phyloP scores from a whole-genome alignment of 2,888 invertebrate genomes.

The Napeogenes sylphis region DNA sequence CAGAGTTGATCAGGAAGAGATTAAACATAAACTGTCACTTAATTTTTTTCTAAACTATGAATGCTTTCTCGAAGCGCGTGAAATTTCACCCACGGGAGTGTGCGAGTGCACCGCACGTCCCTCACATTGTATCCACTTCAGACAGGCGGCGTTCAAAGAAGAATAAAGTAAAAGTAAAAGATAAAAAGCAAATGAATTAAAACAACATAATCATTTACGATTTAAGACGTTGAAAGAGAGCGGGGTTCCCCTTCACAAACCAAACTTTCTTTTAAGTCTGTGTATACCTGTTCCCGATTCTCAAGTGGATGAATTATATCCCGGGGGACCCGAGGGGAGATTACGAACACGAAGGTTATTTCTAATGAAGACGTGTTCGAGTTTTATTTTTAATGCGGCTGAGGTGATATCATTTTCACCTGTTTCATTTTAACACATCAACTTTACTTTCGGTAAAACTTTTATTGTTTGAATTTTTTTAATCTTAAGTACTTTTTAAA shows the following conservation, averaged over 20 bases:
- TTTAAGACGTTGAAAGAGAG: constrained; percentile 65
- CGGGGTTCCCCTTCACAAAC: constrained; percentile 68
- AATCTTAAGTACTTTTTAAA: constrained; percentile 9
- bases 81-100: constrained; percentile 36
- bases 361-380: constrained; percentile 69
- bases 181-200: constrained; percentile 75
- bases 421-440: constrained; percentile 38
- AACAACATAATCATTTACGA: constrained; percentile 76
- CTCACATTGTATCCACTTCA: constrained; percentile 45
- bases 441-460: constrained; percentile 29
- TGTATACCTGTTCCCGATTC: constrained; percentile 72
- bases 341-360: constrained; percentile 56
- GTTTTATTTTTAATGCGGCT: constrained; percentile 63
- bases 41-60: constrained; percentile 46
- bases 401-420: constrained; percentile 65
- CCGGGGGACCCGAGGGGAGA: constrained; percentile 67
- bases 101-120: not conserved
- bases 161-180: constrained; percentile 62
- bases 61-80: constrained; percentile 31
- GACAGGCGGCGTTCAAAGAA: constrained; percentile 72
- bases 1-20: constrained; percentile 16
- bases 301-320: constrained; percentile 76
- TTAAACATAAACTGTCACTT: constrained; percentile 45
- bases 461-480: constrained; percentile 23
- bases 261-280: constrained; percentile 75